A percentile compares a stretch with the other conserved stretches of the same genome.
Evolutionary conservation across 2,797 vertebrate species (phyloP).

Genomic region (Silurus aristotelis): DNA sequence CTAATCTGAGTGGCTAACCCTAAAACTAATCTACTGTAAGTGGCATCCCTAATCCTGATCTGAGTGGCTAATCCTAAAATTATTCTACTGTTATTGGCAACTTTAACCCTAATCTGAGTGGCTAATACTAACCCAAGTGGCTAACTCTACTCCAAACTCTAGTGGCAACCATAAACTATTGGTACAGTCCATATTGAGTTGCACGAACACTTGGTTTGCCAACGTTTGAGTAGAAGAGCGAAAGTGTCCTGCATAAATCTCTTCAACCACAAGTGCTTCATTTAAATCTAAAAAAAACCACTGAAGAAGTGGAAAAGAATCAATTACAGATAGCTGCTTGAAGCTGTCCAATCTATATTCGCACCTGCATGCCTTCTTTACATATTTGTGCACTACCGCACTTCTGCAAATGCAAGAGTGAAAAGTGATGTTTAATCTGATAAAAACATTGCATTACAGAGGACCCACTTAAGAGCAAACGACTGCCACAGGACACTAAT

Average conservation of each 20-base stretch:
- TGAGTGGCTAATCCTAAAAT: too few species aligned
- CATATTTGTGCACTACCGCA: not conserved
- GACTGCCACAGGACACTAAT: conserved; percentile 16
- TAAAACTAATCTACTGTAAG: too few species aligned
- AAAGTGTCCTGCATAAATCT: not conserved
- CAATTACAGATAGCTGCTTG: not conserved
- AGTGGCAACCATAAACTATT: too few species aligned
- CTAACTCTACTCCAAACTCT: too few species aligned
- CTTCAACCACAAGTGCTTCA: not conserved
- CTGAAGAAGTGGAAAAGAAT: not conserved
- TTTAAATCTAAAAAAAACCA: not conserved
- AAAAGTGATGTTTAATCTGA: not conserved
- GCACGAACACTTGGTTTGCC: not conserved
- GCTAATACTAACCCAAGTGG: too few species aligned
- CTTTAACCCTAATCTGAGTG: too few species aligned
- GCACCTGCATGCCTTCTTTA: not conserved
- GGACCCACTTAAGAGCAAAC: not conserved
- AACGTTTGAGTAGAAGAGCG: not conserved
- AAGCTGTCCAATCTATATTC: not conserved
- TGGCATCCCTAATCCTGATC: too few species aligned
- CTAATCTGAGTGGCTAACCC: too few species aligned
- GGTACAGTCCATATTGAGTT: not conserved
- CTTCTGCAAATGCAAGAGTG: not conserved
- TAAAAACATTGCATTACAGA: conserved; percentile 9
- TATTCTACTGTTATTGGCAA: too few species aligned